These are phyloP conservation scores for Anoplius nigerrimus DNA, from an alignment of 2,888 invertebrate genomes.

Conservation along the genomic window DNA sequence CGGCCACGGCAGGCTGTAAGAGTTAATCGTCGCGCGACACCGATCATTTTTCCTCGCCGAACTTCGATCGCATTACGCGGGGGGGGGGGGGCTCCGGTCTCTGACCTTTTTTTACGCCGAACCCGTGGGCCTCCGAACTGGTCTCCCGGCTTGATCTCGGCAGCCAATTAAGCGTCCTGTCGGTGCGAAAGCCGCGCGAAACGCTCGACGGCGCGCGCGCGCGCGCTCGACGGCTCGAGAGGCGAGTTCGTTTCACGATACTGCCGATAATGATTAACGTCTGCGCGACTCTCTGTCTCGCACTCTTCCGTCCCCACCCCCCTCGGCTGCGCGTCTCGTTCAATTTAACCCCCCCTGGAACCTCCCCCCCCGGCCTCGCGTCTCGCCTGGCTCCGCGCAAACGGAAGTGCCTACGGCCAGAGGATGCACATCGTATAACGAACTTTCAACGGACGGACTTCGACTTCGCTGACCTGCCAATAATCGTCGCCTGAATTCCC, in stretches of 20 bases:
- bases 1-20: too few species aligned
- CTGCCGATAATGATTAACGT: conserved; percentile 61
- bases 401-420: conserved; percentile 52
- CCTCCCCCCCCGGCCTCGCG: conserved; percentile 17
- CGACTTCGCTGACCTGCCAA: conserved; percentile 55
- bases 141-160: conserved; percentile 12
- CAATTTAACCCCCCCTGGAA: not conserved
- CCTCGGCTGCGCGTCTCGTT: not conserved
- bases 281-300: conserved; percentile 26
- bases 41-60: too few species aligned
- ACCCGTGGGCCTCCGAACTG: too few species aligned
- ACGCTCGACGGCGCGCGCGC: conserved; percentile 43
- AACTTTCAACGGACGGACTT: conserved; percentile 59
- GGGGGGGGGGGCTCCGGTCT: too few species aligned
- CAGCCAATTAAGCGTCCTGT: conserved; percentile 51
- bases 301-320: not conserved
- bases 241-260: conserved; percentile 52
- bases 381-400: conserved; percentile 30
- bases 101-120: too few species aligned
- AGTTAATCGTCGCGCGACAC: too few species aligned
- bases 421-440: conserved; percentile 50
- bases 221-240: conserved; percentile 43
- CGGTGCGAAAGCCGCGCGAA: conserved; percentile 35
- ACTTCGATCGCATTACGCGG: too few species aligned
- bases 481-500: conserved; percentile 50